Base-by-base conservation (phyloP, 2,113 vertebrate species). In the Phylloscopus whistleri region DNA sequence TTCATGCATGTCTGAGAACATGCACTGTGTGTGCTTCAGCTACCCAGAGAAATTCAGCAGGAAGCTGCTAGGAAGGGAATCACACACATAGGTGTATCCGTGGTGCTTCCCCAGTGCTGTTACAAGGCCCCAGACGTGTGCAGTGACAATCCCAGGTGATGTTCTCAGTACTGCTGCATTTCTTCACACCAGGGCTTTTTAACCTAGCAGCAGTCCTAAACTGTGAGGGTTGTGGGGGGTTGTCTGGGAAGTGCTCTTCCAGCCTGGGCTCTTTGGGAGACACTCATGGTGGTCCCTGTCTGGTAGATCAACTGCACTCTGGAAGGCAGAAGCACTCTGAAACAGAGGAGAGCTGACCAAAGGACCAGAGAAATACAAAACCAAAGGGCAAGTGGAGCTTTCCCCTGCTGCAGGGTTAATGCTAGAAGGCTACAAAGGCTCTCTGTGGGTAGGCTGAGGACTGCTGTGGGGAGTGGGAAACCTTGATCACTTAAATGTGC, bases 51-150 rank as follows among this genome's bases (percentile, higher is more conserved):
- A 59, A 28, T 30, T 58, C 26, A 7, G 21, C 11, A 30, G 43
- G 78, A 64, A 56, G 67, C 44, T 75, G 30, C 0, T 0, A 46
- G 70, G 58, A 46, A 75, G 31, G 35, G 53, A 44, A 53, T 43
- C 3, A 1, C 30, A 19, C 30, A 10, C 18, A 37, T 37, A 37
- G 37, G 1, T 9, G 3, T 0, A 0, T 21, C n/a, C 33, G 4
- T 1, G 4, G 51, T 0, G 0, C 64, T 84, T 10, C 43, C 27
- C 68, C 69, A 46, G 1, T 1, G 3, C 55, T 91, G 43, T 27
- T 62, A 27, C 46, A 81, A 33, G 52, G 73, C n/a, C 23, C 19
- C 48, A 53, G 14, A 11, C 19, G 13, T 1, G 1, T 33, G 33
- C 63, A 63, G 15, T 72, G 16, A 24, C 69, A 73, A 19, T 23